Base-by-base conservation (phyloP, 2,113 vertebrate species). In the Myanophis thanlyinensis region DNA sequence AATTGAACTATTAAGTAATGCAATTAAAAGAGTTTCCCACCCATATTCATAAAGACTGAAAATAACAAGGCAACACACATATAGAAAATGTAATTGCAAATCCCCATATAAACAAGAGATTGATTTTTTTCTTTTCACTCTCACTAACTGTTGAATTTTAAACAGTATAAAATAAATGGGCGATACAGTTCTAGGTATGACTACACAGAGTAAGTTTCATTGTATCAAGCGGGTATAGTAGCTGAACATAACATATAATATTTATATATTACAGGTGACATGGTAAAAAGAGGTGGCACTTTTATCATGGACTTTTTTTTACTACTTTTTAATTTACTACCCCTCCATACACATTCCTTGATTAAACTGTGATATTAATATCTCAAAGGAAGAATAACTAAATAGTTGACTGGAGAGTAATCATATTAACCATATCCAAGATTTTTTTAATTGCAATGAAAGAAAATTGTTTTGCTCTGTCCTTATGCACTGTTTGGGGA, bases 1-100 rank as follows among this genome's bases (percentile, higher is more conserved):
- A 94, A 95, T 89, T 92, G 94, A 92, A 93, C 59, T 94, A 35
- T 91, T 93, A 95, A 95, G 48, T 93, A 90, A 95, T 91, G 94
- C 53, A 96, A 49, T 93, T 92, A 10, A 92, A 95, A 93, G 73
- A 25, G 10, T 86, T 90, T 93, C 51, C 46, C 53, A 48, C 73
- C 22, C 51, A n/a, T 94, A 90, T 89, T 67, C 92, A 94, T 93
- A 95, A 95, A 96, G 73, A 0, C 94, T 96, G 94, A 94, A 95
- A 85, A 94, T 87, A 95, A 95, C 94, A 94, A 92, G 87, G 56
- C 93, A 96, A 95, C 85, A 44, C 35, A 67, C 47, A 35, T 93
- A 93, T 96, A 93, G 87, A 94, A 92, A 80, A 91, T 91, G 94
- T 94, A 91, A 92, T 93, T 94, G 89, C 90, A 90, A 92, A 89